Evolutionary conservation across 2,113 vertebrate genomes (phyloP).

Genomic region (Scomber colias): DNA sequence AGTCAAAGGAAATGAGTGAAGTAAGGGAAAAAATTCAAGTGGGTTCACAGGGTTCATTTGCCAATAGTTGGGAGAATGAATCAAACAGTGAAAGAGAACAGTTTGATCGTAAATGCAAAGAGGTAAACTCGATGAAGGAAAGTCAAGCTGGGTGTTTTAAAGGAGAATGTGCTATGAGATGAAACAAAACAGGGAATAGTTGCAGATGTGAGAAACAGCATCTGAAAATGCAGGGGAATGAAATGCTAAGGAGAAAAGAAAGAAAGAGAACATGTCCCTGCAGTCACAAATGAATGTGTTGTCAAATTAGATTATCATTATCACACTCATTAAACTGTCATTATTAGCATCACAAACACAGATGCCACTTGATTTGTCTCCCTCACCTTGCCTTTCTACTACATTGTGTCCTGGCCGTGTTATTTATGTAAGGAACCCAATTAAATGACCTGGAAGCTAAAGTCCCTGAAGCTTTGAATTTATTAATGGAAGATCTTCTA

Average conservation of each 20-base stretch:
- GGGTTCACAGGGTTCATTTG: conserved; percentile 44
- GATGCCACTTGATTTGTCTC: conserved; percentile 67
- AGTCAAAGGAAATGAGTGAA: conserved; percentile 24
- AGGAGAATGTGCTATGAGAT: conserved; percentile 33
- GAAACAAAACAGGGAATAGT: conserved; percentile 27
- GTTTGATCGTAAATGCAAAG: conserved; percentile 42
- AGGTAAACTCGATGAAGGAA: conserved; percentile 43
- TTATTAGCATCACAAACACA: conserved; percentile 71
- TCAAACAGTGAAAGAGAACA: conserved; percentile 13
- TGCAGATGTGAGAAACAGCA: conserved; percentile 14
- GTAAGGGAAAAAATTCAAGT: conserved; percentile 40
- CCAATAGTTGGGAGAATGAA: conserved; percentile 41
- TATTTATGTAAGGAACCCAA: conserved; percentile 35
- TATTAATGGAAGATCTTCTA: conserved; percentile 18
- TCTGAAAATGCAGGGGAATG: conserved; percentile 19
- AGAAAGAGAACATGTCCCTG: conserved; percentile 44
- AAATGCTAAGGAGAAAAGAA: not conserved
- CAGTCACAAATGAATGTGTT: conserved; percentile 61
- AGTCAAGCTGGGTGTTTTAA: conserved; percentile 40
- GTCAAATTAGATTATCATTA: conserved; percentile 79
- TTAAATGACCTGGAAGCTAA: conserved; percentile 44
- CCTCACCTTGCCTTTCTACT: conserved; percentile 37
- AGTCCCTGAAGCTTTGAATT: conserved; percentile 26
- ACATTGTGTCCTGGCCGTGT: conserved; percentile 34
- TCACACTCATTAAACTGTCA: conserved; percentile 77